Conservation (phyloP, 2,888 invertebrate genomes). For the Aspidapion aeneum region DNA sequence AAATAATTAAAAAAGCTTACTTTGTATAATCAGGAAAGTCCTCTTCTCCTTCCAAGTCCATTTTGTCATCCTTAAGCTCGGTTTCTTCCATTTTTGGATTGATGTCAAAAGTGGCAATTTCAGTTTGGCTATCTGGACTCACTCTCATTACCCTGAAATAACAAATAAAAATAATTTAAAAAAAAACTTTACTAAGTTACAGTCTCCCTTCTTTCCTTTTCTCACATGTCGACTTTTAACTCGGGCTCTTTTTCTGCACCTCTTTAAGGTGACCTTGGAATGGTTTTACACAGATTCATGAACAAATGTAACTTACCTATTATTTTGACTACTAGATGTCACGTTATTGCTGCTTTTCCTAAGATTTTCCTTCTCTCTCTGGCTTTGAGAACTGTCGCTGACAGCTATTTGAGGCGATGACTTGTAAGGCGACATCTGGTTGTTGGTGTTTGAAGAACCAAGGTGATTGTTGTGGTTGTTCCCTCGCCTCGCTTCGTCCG, state of each 20-base stretch:
- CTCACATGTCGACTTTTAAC: too few relatives aligned
- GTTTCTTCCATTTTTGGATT: background rate
- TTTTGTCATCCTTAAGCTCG: slow-evolving; percentile 14
- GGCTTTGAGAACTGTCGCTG: background rate
- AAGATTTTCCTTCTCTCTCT: slow-evolving; percentile 21
- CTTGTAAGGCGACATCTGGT: background rate
- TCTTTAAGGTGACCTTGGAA: too few relatives aligned
- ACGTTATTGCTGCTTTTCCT: slow-evolving; percentile 34
- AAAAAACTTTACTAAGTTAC: too few relatives aligned
- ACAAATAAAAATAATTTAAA: too few relatives aligned
- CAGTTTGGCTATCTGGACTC: slow-evolving; percentile 48
- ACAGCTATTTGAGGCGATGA: background rate
- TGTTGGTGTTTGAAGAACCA: background rate
- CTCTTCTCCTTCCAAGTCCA: slow-evolving; percentile 23
- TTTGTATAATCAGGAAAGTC: slow-evolving; percentile 53
- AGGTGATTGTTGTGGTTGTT: background rate
- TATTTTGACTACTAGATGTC: slow-evolving; percentile 36
- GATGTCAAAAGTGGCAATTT: slow-evolving; percentile 28
- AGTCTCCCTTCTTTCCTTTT: too few relatives aligned
- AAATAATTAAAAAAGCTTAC: too few relatives aligned
- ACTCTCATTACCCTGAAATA: slow-evolving; percentile 37
- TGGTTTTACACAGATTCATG: too few relatives aligned
- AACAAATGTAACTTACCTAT: too few relatives aligned
- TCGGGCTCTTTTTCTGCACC: too few relatives aligned
- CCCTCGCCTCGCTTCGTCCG: slow-evolving; percentile 21